Evolutionary conservation across 2,888 invertebrate genomes (phyloP).

Genomic region (Lochmaea crataegi): DNA sequence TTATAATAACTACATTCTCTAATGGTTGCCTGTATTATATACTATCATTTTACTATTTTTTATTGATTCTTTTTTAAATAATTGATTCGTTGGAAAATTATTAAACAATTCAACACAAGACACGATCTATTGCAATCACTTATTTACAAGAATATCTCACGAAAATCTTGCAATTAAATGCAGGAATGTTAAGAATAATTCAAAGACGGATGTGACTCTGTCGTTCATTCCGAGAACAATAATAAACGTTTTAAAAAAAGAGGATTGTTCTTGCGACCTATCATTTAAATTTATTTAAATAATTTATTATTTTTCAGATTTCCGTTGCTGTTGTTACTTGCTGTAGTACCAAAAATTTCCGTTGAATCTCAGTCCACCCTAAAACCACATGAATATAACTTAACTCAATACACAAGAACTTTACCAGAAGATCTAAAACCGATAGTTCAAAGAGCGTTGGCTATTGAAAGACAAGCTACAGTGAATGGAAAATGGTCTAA

Average conservation of each 20-base stretch:
- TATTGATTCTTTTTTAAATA: not conserved
- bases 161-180: conserved; percentile 2
- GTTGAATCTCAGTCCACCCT: conserved; percentile 27
- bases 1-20: too few species aligned
- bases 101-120: not conserved
- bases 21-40: too few species aligned
- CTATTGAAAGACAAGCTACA: conserved; percentile 53
- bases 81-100: conserved; percentile 3
- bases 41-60: too few species aligned
- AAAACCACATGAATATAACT: conserved; percentile 50
- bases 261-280: not conserved
- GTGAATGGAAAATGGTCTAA: conserved; percentile 34
- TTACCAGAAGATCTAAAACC: conserved; percentile 60
- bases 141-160: not conserved
- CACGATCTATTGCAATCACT: not conserved
- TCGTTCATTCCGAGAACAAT: not conserved
- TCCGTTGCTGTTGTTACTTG: conserved; percentile 26
- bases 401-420: conserved; percentile 59
- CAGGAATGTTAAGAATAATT: conserved; percentile 1
- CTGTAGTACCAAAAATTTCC: conserved; percentile 28
- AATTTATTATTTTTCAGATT: conserved; percentile 33
- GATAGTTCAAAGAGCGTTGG: conserved; percentile 58
- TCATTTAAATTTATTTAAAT: not conserved
- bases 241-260: not conserved
- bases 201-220: not conserved